Conservation (phyloP, 2,888 invertebrate genomes). For the Acanthosepion pharaonis region DNA sequence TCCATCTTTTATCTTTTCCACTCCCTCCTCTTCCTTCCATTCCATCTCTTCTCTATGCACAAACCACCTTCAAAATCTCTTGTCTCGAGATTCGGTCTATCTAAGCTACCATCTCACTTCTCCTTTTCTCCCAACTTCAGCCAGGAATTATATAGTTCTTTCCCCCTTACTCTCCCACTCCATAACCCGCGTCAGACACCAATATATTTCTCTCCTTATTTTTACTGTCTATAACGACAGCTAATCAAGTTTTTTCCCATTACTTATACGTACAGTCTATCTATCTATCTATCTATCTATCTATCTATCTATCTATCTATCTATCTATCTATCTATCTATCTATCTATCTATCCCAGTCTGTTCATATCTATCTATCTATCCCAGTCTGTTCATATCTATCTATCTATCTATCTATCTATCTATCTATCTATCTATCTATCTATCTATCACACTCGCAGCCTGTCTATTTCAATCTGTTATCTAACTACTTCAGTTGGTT, state of each 20-base stretch:
- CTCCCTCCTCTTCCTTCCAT: neutral
- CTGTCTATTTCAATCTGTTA: no score
- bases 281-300: neutral
- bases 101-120: neutral
- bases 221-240: neutral
- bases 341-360: neutral
- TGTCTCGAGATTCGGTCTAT: neutral
- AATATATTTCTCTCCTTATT: slow-evolving; percentile 24
- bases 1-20: neutral
- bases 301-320: neutral
- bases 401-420: neutral
- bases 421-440: neutral
- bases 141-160: neutral
- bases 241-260: neutral
- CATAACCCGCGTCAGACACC: neutral
- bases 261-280: neutral
- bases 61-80: slow-evolving; percentile 33
- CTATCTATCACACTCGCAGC: no score
- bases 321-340: neutral
- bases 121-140: slow-evolving; percentile 33
- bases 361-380: neutral
- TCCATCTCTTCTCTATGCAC: neutral
- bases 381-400: neutral
- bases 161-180: neutral
- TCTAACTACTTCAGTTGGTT: no score